A percentile compares a stretch with the other conserved stretches of the same genome.
These are phyloP conservation scores for Nerophis lumbriciformis DNA, from an alignment of 2,113 vertebrate species.

Conservation along the genomic window DNA sequence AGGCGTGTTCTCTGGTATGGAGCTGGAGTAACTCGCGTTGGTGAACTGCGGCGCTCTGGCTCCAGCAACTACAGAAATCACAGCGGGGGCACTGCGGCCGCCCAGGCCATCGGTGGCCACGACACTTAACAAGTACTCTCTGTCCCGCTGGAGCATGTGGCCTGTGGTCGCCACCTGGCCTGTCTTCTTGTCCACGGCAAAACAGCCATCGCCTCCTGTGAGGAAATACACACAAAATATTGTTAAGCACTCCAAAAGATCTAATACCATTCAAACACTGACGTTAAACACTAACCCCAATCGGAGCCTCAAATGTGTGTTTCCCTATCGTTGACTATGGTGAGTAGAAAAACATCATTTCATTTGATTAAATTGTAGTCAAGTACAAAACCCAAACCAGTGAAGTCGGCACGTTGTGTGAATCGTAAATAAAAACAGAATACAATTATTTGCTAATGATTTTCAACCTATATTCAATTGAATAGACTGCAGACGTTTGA, in stretches of 20 bases:
- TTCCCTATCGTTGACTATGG: no score
- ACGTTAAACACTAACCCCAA: no score
- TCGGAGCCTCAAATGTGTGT: no score
- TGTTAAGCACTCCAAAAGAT: slow-evolving; percentile 11
- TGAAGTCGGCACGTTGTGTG: no score
- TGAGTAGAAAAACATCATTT: no score
- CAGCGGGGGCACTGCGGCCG: slow-evolving; percentile 71
- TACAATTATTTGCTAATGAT: no score
- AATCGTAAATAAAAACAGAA: no score
- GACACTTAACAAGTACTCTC: slow-evolving; percentile 80
- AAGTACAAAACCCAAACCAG: no score
- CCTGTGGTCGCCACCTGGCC: slow-evolving; percentile 82
- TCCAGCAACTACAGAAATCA: slow-evolving; percentile 78
- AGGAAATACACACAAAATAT: slow-evolving; percentile 23
- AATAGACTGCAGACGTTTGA: no score
- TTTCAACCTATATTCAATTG: no score
- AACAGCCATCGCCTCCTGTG: slow-evolving; percentile 80
- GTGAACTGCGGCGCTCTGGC: slow-evolving; percentile 78
- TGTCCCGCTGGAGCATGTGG: slow-evolving; percentile 72
- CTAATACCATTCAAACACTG: neutral
- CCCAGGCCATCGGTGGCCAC: slow-evolving; percentile 78
- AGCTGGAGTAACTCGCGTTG: slow-evolving; percentile 73
- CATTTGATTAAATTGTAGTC: no score
- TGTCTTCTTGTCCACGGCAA: slow-evolving; percentile 78
- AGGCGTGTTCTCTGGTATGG: slow-evolving; percentile 76